A percentile compares a stretch with the other conserved stretches of the same genome.
These are phyloP conservation scores for Rhopilema esculentum DNA, from an alignment of 30 jellyfish, hydroid and myxozoan genomes.

Conservation along the genomic window DNA sequence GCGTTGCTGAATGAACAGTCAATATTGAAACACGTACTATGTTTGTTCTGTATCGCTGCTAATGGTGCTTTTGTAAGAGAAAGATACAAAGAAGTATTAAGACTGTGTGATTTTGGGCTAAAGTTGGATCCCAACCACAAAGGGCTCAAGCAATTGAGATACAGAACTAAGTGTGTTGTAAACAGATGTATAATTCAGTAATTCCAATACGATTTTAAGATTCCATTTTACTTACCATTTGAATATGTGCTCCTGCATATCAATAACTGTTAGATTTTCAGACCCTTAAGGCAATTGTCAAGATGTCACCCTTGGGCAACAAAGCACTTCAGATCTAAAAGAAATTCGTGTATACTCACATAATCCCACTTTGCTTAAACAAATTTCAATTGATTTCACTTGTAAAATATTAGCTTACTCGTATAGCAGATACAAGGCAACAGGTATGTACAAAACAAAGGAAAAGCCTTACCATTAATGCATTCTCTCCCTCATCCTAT, in stretches of 20 bases:
- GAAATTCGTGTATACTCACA: too few species aligned
- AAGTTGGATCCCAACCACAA: constrained; percentile 79
- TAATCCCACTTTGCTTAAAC: too few species aligned
- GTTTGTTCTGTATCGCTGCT: constrained; percentile 79
- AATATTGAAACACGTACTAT: constrained; percentile 46
- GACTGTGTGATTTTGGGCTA: constrained; percentile 79
- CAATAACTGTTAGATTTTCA: background rate
- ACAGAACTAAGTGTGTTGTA: constrained; percentile 66
- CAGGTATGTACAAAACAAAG: too few species aligned
- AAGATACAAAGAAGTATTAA: constrained; percentile 54
- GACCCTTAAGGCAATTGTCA: too few species aligned
- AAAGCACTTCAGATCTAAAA: too few species aligned
- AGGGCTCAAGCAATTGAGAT: constrained; percentile 77
- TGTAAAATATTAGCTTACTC: too few species aligned
- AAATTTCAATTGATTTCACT: too few species aligned
- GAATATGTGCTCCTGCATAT: background rate
- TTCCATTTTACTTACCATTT: background rate
- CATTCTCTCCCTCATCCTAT: too few species aligned
- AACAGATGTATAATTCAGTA: constrained; percentile 70
- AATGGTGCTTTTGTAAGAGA: constrained; percentile 66
- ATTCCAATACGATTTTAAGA: background rate
- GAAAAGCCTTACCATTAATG: too few species aligned
- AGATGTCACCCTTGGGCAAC: too few species aligned
- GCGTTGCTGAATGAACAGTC: constrained; percentile 59
- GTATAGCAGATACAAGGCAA: too few species aligned